phyloP scores from a whole-genome alignment of 2,797 vertebrate species.

The Sarcophilus harrisii region DNA sequence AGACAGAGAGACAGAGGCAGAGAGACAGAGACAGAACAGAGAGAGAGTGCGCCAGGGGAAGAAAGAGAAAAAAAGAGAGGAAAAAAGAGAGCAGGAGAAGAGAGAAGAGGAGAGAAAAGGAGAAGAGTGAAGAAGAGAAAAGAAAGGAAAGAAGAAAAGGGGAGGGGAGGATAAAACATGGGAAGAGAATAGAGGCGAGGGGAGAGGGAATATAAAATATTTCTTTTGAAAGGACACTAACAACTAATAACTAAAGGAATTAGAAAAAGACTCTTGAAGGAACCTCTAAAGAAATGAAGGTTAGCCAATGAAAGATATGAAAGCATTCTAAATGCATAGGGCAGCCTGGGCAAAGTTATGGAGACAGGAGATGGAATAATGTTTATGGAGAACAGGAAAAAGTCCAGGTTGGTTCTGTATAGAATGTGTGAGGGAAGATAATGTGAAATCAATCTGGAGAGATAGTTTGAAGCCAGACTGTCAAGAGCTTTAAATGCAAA shows the following conservation, averaged over 20 bases:
- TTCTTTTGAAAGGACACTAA: background rate
- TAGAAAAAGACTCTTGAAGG: background rate
- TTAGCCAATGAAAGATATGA: background rate
- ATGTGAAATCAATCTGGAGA: background rate
- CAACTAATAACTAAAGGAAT: background rate
- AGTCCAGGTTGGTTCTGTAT: background rate
- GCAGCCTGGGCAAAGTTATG: background rate
- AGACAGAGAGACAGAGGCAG: too few relatives aligned
- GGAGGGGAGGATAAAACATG: rapidly evolving
- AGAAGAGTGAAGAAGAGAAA: too few relatives aligned
- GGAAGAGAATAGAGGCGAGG: rapidly evolving
- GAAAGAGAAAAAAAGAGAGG: background rate
- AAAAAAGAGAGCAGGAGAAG: too few relatives aligned
- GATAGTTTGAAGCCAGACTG: background rate
- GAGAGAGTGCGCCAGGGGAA: too few relatives aligned
- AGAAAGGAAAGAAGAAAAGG: too few relatives aligned
- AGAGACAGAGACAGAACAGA: too few relatives aligned
- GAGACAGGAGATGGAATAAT: background rate
- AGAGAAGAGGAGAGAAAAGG: too few relatives aligned
- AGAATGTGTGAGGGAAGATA: background rate
- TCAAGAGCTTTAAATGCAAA: background rate
- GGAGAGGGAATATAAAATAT: background rate
- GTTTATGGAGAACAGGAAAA: background rate
- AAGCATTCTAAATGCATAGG: background rate
- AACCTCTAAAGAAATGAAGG: background rate